Conservation (phyloP, 2,888 invertebrate genomes). For the Zaprionus lineosus region DNA sequence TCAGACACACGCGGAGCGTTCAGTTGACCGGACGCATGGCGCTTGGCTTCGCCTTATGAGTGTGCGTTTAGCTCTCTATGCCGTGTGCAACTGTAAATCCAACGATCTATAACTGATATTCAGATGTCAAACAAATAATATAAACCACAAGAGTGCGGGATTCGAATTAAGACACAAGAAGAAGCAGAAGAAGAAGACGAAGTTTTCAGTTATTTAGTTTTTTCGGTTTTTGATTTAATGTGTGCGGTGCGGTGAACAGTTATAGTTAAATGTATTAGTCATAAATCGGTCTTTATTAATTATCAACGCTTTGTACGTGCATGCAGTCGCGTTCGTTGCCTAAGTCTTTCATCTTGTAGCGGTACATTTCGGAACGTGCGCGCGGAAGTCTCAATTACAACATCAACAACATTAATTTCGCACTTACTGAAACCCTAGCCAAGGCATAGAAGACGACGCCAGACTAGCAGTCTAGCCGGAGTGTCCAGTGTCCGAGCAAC, state of each 20-base stretch:
- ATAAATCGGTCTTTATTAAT: neutral
- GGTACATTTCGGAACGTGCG: conserved; percentile 44
- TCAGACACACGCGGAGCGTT: conserved; percentile 80
- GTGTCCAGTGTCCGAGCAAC: conserved; percentile 35
- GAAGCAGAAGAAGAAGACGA: no score
- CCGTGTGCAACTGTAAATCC: conserved; percentile 45
- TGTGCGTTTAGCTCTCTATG: conserved; percentile 30
- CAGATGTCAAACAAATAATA: conserved; percentile 23
- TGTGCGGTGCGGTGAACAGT: conserved; percentile 33
- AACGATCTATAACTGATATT: conserved; percentile 19
- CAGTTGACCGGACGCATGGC: conserved; percentile 77
- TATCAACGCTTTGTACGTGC: conserved; percentile 33
- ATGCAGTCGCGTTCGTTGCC: conserved; percentile 66
- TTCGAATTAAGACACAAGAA: no score
- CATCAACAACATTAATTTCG: conserved; percentile 40
- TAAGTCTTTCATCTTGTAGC: conserved; percentile 63
- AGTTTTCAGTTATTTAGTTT: no score
- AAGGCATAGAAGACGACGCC: conserved; percentile 29
- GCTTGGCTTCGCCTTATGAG: conserved; percentile 40
- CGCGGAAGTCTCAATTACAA: conserved; percentile 44
- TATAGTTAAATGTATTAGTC: conserved; percentile 20
- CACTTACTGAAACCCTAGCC: conserved; percentile 36
- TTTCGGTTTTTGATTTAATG: neutral
- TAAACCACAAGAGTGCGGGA: conserved; percentile 19
- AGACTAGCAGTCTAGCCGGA: conserved; percentile 55